These are phyloP conservation scores for Cordylochernes scorpioides DNA, from an alignment of 2,888 invertebrate genomes.

Conservation along the genomic window DNA sequence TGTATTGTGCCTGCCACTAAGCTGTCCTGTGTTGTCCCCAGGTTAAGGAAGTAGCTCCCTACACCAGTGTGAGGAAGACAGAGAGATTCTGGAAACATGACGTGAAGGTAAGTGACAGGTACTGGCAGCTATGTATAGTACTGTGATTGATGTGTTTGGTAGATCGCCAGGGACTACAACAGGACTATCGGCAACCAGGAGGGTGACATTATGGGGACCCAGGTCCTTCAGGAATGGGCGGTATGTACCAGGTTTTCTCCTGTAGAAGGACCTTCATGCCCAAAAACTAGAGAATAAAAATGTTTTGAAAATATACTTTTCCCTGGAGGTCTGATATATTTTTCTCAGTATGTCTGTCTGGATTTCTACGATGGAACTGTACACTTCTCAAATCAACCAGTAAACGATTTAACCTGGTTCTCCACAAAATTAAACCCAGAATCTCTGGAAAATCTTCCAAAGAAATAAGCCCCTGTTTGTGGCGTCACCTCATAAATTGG, in stretches of 20 bases:
- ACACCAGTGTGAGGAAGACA: slow-evolving; percentile 39
- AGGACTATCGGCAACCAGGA: slow-evolving; percentile 24
- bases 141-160: slow-evolving; percentile 1
- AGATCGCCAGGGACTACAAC: slow-evolving; percentile 36
- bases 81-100: slow-evolving; percentile 54
- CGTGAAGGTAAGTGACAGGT: slow-evolving; percentile 28
- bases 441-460: no score
- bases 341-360: no score
- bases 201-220: slow-evolving; percentile 13
- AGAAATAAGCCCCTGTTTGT: no score
- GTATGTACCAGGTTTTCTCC: slow-evolving; percentile 6
- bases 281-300: background rate
- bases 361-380: no score
- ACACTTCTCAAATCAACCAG: no score
- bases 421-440: no score
- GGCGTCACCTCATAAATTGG: no score
- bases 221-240: slow-evolving; percentile 15
- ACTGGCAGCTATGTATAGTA: background rate
- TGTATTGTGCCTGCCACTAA: no score
- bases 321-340: background rate
- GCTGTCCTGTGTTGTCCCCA: slow-evolving; percentile 17
- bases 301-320: background rate
- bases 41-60: slow-evolving; percentile 59
- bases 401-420: no score
- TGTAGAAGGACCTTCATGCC: background rate